Evolutionary conservation across 2,888 invertebrate genomes (phyloP), one percentile per base, ranked within the genome.

Genomic region (Epinotia brunnichana): DNA sequence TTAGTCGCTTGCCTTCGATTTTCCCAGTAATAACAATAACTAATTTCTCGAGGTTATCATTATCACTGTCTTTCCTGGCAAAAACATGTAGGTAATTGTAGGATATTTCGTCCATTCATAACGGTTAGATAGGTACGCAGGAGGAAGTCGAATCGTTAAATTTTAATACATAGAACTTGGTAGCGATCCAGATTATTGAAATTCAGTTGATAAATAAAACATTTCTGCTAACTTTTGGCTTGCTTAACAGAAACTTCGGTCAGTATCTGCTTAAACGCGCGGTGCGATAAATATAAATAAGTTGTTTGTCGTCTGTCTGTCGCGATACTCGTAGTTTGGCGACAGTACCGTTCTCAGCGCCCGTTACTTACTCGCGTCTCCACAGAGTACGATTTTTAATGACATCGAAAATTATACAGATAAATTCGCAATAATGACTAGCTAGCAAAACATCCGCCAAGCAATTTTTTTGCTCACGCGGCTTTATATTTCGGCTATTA

Each of bases 341-440:
- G 85, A 85, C 87, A 85, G 87, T 85, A 83, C 80, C 75, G 67
- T 62, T 66, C 77, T 70, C 74, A 69, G 53, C 48, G 73, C 79
- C 85, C 85, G 87, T 87, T 85, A 84, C 74, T 76, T 81, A 5
- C n/a, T 13, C 15, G 78, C 81, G 81, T 81, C 81, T 82, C 76
- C 77, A 83, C 81, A n/a, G 77, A 81, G 76, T 75, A 80, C 61
- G 76, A 78, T 79, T 80, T 81, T 79, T 81, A 80, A 79, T 80
- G 74, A 77, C 73, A 74, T 76, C 75, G 63, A 64, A 77, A 76
- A 77, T 74, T 69, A 77, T 76, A 76, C 61, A 53, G 57, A 67
- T 66, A 74, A 74, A 77, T 76, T 77, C 60, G 70, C 72, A 74
- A 66, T 67, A 68, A 61, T 74, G 19, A 11, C 7, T 13, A 41